Evolutionary conservation across 2,113 vertebrate species (phyloP), one percentile per base, ranked within the genome.

Genomic region (Festucalex cinctus): DNA sequence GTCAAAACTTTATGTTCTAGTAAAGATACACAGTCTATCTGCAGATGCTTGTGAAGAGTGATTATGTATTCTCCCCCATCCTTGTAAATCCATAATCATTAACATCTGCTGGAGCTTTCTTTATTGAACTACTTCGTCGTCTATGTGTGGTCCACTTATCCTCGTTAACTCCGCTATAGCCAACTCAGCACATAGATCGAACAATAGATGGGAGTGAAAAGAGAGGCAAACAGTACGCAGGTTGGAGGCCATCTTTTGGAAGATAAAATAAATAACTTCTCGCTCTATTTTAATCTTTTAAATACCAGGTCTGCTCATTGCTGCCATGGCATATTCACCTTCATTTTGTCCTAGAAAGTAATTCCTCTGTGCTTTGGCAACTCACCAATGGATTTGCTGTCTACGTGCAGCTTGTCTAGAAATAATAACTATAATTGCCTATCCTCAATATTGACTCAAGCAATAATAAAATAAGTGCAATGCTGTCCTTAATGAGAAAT

Each of bases 51-150:
- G 78, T 82, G 69, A 82, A 68, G 74, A 68, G 71, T 26, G 61
- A 82, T 88, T 85, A 71, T 68, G 80, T 66, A 89, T 90, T 86
- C 84, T 43, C 57, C 67, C 60, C 88, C 86, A 89, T 82, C 66
- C 86, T 74, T 75, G 70, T 78, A 79, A 88, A 93, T 91, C 91
- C 88, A 91, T 91, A 91, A 91, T 91, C 90, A 92, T 91, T 92
- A 91, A 92, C 90, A 92, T 90, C 84, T 91, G 86, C 78, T 88
- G 80, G 71, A 75, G 87, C 88, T 86, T 89, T 91, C 85, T 86
- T 85, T 86, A 90, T 90, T 88, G 89, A 90, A 90, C 86, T 89
- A 84, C 90, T 88, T 88, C 37, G 80, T 75, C 76, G 80, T 75
- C 76, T 78, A 83, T 85, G 83, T 90, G 87, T 88, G 90, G 86